A percentile compares a stretch with the other conserved stretches of the same genome.
phyloP scores from a whole-genome alignment of 2,888 invertebrate species.

The Gortyna flavago region DNA sequence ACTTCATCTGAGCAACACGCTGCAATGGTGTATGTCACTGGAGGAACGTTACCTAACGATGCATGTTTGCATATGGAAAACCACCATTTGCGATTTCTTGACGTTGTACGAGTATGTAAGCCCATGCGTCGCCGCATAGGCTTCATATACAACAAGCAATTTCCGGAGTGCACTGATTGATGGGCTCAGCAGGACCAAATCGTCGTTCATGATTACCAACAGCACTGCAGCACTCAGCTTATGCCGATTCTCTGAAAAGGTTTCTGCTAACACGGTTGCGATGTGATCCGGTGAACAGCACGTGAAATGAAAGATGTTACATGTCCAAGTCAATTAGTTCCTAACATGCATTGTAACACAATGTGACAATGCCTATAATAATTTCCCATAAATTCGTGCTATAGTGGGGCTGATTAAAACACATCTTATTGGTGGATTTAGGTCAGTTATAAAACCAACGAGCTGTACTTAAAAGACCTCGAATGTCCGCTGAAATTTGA shows the following conservation, averaged over 20 bases:
- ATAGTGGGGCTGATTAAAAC: background rate
- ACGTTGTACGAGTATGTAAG: too few species aligned
- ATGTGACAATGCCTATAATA: background rate
- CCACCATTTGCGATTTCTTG: too few species aligned
- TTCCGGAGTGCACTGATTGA: background rate
- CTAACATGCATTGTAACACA: background rate
- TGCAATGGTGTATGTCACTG: too few species aligned
- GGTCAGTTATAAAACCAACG: background rate
- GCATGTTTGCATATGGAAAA: too few species aligned
- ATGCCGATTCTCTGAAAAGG: too few species aligned
- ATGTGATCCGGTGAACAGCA: background rate
- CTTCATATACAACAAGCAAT: background rate
- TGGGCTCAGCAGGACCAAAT: background rate
- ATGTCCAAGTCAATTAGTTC: background rate
- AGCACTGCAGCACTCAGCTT: background rate
- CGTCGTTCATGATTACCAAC: background rate
- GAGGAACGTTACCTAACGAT: too few species aligned
- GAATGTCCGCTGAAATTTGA: background rate
- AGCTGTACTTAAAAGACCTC: background rate
- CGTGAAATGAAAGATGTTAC: background rate
- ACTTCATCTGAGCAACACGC: too few species aligned
- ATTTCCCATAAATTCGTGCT: background rate
- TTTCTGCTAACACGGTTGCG: background rate
- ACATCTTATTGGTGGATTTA: background rate
- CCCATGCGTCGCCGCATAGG: too few species aligned